These are phyloP conservation scores for Psittacula cyanocephala DNA, from an alignment of 2,113 vertebrate species.

Conservation along the genomic window DNA sequence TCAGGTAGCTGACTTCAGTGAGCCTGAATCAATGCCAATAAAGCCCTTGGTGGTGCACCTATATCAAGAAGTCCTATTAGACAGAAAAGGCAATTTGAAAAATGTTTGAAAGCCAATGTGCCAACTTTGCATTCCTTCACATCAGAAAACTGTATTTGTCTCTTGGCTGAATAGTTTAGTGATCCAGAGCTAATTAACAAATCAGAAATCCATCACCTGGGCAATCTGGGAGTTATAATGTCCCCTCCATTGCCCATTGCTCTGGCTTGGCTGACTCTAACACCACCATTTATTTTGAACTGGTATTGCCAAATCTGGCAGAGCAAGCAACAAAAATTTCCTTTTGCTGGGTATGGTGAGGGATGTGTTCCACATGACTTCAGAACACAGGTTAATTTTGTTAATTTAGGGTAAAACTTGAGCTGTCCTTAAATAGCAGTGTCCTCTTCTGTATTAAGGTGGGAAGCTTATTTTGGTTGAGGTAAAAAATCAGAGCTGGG, in stretches of 20 bases:
- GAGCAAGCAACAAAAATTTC: not conserved
- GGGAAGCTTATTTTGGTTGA: not conserved
- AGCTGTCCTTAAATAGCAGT: not conserved
- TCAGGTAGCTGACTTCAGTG: not conserved
- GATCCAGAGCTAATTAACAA: conserved; percentile 26
- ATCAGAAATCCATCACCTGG: not conserved
- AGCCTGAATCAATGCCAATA: not conserved
- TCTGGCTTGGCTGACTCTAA: not conserved
- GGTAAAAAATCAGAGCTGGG: not conserved
- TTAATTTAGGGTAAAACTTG: not conserved
- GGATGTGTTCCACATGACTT: not conserved
- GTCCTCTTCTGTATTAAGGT: not conserved
- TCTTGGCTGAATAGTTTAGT: not conserved
- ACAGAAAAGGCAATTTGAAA: not conserved
- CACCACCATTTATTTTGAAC: not conserved
- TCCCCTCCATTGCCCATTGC: not conserved
- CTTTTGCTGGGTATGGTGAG: not conserved
- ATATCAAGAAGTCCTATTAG: not conserved
- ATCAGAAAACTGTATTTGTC: not conserved
- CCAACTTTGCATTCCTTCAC: not conserved
- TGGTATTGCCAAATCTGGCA: not conserved
- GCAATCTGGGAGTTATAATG: not conserved
- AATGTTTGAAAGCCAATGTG: not conserved
- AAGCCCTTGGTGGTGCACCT: not conserved
- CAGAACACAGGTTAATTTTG: not conserved